Evolutionary conservation across 64 coral and sea anemone species (phyloP), one percentile per base, ranked within the genome.

Genomic region (Montipora cactus): DNA sequence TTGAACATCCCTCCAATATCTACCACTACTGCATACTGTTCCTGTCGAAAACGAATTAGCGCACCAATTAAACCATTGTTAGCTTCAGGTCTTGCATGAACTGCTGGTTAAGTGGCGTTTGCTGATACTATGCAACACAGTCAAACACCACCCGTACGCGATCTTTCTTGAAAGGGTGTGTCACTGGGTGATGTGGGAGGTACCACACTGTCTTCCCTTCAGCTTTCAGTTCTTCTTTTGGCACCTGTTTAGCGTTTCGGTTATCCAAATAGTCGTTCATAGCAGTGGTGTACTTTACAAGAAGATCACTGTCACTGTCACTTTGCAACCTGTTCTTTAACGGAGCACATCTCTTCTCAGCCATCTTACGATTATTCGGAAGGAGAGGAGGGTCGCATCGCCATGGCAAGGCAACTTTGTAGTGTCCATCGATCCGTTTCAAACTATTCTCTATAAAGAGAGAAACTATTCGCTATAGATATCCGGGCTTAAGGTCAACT

Each of bases 131-230:
- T 47, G 88, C 88, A 51, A 53, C 88, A 62, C 88, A 90, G 47
- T 90, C 88, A 90, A 78, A 90, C 1, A 90, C 88, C 18, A 89
- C 88, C 18, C 88, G 75, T 57, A 79, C 75, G 47, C 77, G 75
- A 15, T 90, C 88, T 55, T 71, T 49, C 49, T 90, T 90, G 7
- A 90, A 49, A 22, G 75, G 74, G 45, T 90, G 90, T 74, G 49
- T 83, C 7, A 92, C 79, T 19, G 90, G 90, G 45, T 92, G 90
- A 22, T 92, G 79, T 1, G 90, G 90, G 46, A 92, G 67, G 47
- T 92, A 75, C 89, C 89, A 83, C 6, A 91, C 52, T 55, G 52
- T 55, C 52, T 55, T 55, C 52, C 52, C 52, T 55, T 55, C 52
- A 55, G 52, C 52, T 5, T 55, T 55, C 52, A 55, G 52, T 55